These are phyloP conservation scores for Phortica okadai DNA, from an alignment of 2,888 invertebrate species.

Conservation along the genomic window DNA sequence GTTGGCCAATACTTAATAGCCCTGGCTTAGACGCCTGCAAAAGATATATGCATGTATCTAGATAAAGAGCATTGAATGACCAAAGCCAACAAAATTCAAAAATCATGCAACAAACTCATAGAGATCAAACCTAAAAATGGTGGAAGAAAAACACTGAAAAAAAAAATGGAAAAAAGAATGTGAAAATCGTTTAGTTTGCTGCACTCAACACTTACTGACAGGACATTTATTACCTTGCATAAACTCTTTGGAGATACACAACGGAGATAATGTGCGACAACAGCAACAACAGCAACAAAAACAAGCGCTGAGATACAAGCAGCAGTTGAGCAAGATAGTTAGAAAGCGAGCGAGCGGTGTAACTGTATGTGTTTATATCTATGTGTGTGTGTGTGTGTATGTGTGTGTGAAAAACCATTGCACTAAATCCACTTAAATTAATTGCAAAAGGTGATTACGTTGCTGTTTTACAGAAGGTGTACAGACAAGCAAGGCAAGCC, in stretches of 20 bases:
- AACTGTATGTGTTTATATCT: background rate
- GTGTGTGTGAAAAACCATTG: slow-evolving; percentile 49
- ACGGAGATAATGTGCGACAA: slow-evolving; percentile 19
- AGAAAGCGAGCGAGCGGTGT: slow-evolving; percentile 55
- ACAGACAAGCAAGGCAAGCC: background rate
- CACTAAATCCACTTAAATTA: slow-evolving; percentile 74
- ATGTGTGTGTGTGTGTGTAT: slow-evolving; percentile 37
- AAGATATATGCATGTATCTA: background rate
- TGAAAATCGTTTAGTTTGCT: slow-evolving; percentile 1
- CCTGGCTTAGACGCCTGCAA: background rate
- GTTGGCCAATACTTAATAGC: background rate
- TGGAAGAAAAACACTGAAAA: background rate
- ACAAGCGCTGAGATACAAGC: background rate
- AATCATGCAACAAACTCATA: slow-evolving; percentile 13
- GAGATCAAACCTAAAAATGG: background rate
- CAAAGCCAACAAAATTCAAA: slow-evolving; percentile 18
- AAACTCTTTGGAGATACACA: background rate
- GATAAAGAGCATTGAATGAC: background rate
- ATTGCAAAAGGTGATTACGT: slow-evolving; percentile 74
- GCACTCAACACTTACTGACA: slow-evolving; percentile 22
- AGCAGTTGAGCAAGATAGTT: background rate
- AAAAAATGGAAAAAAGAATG: background rate
- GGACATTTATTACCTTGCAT: slow-evolving; percentile 19
- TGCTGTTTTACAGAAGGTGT: slow-evolving; percentile 63
- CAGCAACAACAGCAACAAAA: slow-evolving; percentile 44